phyloP scores from a whole-genome alignment of 1,140 invertebrate species.

The Anastrepha ludens region DNA sequence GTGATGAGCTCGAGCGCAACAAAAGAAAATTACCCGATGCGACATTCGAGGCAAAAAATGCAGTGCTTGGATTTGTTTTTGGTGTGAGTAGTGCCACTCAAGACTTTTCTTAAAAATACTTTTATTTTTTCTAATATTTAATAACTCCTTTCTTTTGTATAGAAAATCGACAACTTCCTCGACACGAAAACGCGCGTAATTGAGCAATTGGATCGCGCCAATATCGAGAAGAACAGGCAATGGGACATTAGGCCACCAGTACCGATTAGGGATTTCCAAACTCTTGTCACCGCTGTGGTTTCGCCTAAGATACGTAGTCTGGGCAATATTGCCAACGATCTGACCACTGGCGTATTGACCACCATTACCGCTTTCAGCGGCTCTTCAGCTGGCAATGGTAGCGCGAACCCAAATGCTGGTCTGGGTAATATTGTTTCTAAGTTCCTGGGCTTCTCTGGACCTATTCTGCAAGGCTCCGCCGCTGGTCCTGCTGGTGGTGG shows the following conservation, averaged over 20 bases:
- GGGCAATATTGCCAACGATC: constrained; percentile 76
- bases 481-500: constrained; percentile 66
- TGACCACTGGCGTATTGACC: constrained; percentile 76
- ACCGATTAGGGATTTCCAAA: constrained; percentile 74
- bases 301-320: constrained; percentile 79
- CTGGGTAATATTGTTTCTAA: constrained; percentile 72
- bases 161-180: constrained; percentile 86
- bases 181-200: constrained; percentile 84
- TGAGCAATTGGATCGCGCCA: constrained; percentile 80
- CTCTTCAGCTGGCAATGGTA: constrained; percentile 69
- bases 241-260: constrained; percentile 82
- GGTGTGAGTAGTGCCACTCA: constrained; percentile 79
- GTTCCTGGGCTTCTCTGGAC: constrained; percentile 72
- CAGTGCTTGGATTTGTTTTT: constrained; percentile 85
- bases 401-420: constrained; percentile 70
- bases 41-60: constrained; percentile 84
- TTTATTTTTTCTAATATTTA: neutral
- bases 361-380: constrained; percentile 72
- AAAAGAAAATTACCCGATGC: constrained; percentile 83
- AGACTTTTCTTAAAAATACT: neutral
- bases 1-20: constrained; percentile 76
- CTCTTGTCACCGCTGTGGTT: constrained; percentile 75
- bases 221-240: constrained; percentile 83
- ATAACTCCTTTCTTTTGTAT: constrained; percentile 30
- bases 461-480: constrained; percentile 71